These are phyloP conservation scores for Lathamus discolor DNA, from an alignment of 2,113 vertebrate genomes.

Conservation along the genomic window DNA sequence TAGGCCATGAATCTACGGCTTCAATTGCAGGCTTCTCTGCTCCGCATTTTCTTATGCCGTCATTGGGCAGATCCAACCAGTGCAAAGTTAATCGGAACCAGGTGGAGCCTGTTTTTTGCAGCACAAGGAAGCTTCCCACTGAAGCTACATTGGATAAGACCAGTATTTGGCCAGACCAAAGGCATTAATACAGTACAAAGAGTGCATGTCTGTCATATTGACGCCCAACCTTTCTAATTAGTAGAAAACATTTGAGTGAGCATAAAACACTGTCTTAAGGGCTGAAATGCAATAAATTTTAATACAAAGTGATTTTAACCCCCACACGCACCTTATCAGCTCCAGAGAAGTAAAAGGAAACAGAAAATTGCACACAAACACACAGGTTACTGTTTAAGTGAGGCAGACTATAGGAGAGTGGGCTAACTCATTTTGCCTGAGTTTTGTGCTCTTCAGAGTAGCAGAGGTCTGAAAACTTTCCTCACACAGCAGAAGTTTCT, in stretches of 20 bases:
- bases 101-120: slow-evolving; percentile 28
- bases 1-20: slow-evolving; percentile 41
- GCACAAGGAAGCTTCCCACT: slow-evolving; percentile 43
- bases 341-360: background rate
- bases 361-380: background rate
- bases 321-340: background rate
- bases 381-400: background rate
- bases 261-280: background rate
- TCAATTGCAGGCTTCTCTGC: slow-evolving; percentile 50
- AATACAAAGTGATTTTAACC: background rate
- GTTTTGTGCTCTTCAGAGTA: background rate
- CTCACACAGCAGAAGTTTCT: background rate
- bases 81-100: slow-evolving; percentile 35
- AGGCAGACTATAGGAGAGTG: background rate
- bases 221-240: background rate
- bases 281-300: background rate
- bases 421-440: background rate
- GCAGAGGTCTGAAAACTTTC: background rate
- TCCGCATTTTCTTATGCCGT: slow-evolving; percentile 40
- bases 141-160: slow-evolving; percentile 28
- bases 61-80: slow-evolving; percentile 48
- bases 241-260: background rate
- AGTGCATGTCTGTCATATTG: background rate
- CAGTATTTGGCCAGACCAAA: background rate
- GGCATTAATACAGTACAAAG: background rate